Evolutionary conservation across 2,113 vertebrate genomes (phyloP).

Genomic region (Dryoscopus gambensis): DNA sequence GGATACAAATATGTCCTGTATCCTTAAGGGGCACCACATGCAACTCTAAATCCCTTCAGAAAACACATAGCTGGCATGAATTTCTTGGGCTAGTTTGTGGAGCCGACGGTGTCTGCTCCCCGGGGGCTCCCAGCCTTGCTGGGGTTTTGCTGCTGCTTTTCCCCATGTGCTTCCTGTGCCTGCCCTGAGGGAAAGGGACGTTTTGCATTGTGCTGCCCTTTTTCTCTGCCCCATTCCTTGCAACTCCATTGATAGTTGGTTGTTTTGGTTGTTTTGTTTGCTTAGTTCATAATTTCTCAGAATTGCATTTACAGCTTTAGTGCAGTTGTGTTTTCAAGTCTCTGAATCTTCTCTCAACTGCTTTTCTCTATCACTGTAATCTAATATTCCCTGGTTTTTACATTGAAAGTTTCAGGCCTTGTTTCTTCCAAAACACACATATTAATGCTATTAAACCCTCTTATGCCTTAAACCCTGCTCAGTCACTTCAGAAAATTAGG

Average conservation of each 20-base stretch:
- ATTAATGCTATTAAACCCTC: not conserved
- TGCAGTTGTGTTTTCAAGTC: not conserved
- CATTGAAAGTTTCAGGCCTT: not conserved
- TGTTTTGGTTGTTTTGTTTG: not conserved
- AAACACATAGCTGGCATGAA: accelerated
- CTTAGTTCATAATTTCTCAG: not conserved
- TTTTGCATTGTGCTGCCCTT: not conserved
- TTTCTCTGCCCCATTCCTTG: not conserved
- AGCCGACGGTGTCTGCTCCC: accelerated
- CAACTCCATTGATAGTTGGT: not conserved
- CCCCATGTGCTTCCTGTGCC: not conserved
- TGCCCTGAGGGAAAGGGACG: accelerated
- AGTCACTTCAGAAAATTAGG: not conserved
- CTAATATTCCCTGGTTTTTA: not conserved
- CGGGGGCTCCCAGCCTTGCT: accelerated
- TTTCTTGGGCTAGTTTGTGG: too few relatives aligned
- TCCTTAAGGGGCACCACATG: accelerated
- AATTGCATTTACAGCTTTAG: not conserved
- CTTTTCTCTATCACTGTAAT: not conserved
- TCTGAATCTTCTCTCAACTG: not conserved
- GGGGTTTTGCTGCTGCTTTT: not conserved
- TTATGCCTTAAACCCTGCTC: not conserved
- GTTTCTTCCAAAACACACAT: slow-evolving; percentile 16
- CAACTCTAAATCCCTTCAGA: not conserved
- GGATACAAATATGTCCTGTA: not conserved